A percentile compares a stretch with the other conserved stretches of the same genome.
phyloP scores from a whole-genome alignment of 1,140 invertebrate genomes.

The Zaprionus lachaisei region DNA sequence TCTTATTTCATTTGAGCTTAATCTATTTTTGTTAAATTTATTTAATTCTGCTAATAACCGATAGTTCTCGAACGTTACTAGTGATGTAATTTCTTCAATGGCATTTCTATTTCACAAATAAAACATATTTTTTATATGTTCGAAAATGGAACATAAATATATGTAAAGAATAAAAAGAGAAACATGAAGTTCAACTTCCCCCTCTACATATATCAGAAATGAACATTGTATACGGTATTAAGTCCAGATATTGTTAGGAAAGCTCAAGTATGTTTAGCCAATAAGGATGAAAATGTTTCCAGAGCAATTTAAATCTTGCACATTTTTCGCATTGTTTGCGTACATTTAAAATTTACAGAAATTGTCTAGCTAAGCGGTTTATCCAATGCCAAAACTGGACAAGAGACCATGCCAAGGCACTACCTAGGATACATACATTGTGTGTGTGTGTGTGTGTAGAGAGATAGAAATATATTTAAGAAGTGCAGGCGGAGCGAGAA shows the following conservation, averaged over 20 bases:
- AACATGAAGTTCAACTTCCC: neutral
- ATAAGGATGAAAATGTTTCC: neutral
- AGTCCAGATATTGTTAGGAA: neutral
- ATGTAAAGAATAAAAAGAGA: neutral
- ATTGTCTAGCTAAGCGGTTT: slow-evolving; percentile 4
- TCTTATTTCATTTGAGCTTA: no score
- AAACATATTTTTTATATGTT: no score
- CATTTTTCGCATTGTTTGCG: neutral
- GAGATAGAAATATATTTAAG: neutral
- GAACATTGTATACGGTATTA: neutral
- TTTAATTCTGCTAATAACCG: no score
- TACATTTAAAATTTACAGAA: slow-evolving; percentile 1
- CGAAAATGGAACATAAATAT: no score
- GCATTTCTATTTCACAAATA: no score
- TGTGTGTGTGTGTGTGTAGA: neutral
- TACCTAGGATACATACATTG: neutral
- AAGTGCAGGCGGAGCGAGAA: neutral
- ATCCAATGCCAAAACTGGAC: neutral
- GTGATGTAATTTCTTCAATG: no score
- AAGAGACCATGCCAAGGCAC: neutral
- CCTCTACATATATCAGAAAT: neutral
- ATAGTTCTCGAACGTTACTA: no score
- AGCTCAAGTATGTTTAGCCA: neutral
- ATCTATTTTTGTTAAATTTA: no score
- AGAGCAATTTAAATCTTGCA: neutral